Evolutionary conservation across 1,140 invertebrate species (phyloP), one percentile per base, ranked within the genome.

Genomic region (Zaprionus vittiger): DNA sequence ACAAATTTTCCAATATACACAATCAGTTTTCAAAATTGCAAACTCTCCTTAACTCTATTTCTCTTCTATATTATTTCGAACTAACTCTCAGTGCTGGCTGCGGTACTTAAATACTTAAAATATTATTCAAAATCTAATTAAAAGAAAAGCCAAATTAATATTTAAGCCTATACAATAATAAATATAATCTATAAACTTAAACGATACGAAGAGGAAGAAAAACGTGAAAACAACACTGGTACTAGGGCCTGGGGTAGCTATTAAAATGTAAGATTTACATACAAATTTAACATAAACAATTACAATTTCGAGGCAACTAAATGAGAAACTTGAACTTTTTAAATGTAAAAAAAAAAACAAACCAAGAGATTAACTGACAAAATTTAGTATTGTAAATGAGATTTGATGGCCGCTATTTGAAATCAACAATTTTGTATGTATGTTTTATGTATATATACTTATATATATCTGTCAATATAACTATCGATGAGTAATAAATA

Each of bases 221-320:
- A 59, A 52, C 6, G 22, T 44, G 59, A 60, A 68, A 38, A 38
- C 54, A 73, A 71, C 78, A 74, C 54, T 89, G 84, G 83, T 83
- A 87, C 83, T 89, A 89, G 83, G 83, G 83, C 73, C 71, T 89
- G 83, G 83, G 83, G 83, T 87, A 87, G 83, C 31, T 79, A 87
- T 73, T 83, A 87, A 77, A 75, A 65, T 61, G 63, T 49, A 78
- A 77, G 17, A 64, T 83, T 72, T 69, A 78, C 67, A 80, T 60
- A 26, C 24, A 65, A 71, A 55, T 67, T 79, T 77, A 52, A 52
- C 20, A 5, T 22, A 22, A 52, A 52, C 47, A 52, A 24, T 59
- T 64, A 71, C 56, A 71, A 55, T 71, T 84, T 80, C 62, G 73
- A 73, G 79, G 60, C 69, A 77, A 75, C 22, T 76, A 70, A 73